Percentiles rank a stretch among this genome's conserved stretches.
phyloP scores from a whole-genome alignment of 2,797 vertebrate species.

The Cirrhinus molitorella region DNA sequence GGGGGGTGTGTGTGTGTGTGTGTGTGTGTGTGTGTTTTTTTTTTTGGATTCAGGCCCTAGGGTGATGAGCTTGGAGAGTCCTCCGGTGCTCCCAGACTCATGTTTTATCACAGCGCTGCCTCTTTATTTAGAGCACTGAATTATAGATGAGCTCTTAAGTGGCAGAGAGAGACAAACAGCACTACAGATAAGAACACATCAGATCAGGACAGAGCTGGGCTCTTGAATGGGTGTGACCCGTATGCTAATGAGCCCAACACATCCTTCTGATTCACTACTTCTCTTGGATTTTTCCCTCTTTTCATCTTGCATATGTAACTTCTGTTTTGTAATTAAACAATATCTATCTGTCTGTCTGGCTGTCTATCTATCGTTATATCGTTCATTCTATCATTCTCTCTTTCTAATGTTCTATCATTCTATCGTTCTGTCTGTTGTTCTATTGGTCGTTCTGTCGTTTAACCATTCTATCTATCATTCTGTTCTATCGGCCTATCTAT shows the following conservation, averaged over 20 bases:
- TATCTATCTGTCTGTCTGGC: too few relatives aligned
- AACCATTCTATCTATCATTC: neutral
- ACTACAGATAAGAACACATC: constrained; percentile 28
- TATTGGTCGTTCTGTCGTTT: too few relatives aligned
- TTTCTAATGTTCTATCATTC: too few relatives aligned
- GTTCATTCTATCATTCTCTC: too few relatives aligned
- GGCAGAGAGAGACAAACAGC: constrained; percentile 49
- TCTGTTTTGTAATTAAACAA: neutral
- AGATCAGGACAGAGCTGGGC: constrained; percentile 48
- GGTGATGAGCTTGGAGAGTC: constrained; percentile 56
- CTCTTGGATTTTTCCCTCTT: neutral
- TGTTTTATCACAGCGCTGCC: constrained; percentile 61
- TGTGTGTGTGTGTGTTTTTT: neutral
- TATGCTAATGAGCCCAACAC: neutral
- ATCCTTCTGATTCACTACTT: neutral
- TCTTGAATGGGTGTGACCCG: constrained; percentile 44
- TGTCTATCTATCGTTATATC: too few relatives aligned
- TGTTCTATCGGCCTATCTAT: neutral
- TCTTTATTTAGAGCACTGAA: constrained; percentile 74
- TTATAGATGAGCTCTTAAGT: constrained; percentile 72
- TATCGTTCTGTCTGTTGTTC: too few relatives aligned
- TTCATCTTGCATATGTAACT: neutral
- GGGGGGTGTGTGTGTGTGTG: neutral
- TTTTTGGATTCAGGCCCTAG: constrained; percentile 43
- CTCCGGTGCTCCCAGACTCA: constrained; percentile 34